phyloP scores from a whole-genome alignment of 2,888 invertebrate species.

The Diarsia brunnea region DNA sequence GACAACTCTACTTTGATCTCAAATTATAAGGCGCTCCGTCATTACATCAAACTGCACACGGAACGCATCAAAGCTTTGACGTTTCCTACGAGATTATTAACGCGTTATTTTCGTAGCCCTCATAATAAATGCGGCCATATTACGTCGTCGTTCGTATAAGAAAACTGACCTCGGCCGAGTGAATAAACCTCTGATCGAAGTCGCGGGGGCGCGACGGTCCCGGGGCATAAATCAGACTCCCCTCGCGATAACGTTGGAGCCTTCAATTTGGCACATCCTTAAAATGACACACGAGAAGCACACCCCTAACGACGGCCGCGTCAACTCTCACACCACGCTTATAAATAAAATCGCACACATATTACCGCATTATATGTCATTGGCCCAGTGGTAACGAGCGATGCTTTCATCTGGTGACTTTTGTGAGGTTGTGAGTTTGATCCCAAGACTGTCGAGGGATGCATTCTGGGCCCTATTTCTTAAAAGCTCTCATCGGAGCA shows the following conservation, averaged over 20 bases:
- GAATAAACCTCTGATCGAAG: conserved; percentile 88
- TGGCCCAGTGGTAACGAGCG: conserved; percentile 56
- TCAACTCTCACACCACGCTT: conserved; percentile 81
- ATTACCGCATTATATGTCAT: conserved; percentile 68
- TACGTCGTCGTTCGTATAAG: conserved; percentile 78
- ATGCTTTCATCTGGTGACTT: conserved; percentile 32
- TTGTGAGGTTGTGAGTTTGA: conserved; percentile 32
- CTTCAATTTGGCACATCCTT: conserved; percentile 91
- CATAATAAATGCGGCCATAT: conserved; percentile 78
- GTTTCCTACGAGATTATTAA: conserved; percentile 65
- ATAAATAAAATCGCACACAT: conserved; percentile 74
- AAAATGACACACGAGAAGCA: conserved; percentile 90
- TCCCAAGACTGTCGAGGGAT: not conserved
- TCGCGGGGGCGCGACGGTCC: conserved; percentile 79
- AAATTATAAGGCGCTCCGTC: conserved; percentile 30
- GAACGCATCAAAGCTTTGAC: conserved; percentile 61
- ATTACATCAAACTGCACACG: conserved; percentile 40
- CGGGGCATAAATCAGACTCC: conserved; percentile 88
- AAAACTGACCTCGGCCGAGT: conserved; percentile 89
- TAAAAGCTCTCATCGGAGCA: not conserved
- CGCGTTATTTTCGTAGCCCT: conserved; percentile 73
- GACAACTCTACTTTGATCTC: conserved; percentile 46
- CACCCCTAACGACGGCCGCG: conserved; percentile 87
- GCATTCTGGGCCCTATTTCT: not conserved
- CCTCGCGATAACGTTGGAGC: conserved; percentile 88